Evolutionary conservation across 2,888 invertebrate species (phyloP).

Genomic region (Aelia acuminata): DNA sequence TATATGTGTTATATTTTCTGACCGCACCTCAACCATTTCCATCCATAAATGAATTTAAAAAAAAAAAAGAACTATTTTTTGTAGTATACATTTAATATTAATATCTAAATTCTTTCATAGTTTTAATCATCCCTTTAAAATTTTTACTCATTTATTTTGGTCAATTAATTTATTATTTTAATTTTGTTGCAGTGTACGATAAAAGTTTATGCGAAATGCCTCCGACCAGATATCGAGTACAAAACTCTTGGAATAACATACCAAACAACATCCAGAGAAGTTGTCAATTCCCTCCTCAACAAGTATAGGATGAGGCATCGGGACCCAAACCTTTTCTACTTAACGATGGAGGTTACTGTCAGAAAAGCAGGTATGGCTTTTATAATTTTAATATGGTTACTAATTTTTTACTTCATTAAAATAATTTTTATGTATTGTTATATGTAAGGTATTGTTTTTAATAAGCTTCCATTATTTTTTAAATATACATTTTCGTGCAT

Average conservation of each 20-base stretch:
- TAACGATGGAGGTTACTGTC: constrained; percentile 94
- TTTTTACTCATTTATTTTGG: not conserved
- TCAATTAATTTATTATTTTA: not conserved
- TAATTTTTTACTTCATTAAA: not conserved
- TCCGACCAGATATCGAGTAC: constrained; percentile 95
- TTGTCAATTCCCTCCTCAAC: constrained; percentile 85
- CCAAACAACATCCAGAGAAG: constrained; percentile 89
- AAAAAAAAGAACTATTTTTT: too few relatives aligned
- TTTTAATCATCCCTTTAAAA: too few relatives aligned
- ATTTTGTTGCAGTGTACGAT: constrained; percentile 84
- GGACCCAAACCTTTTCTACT: constrained; percentile 92
- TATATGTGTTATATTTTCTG: too few relatives aligned
- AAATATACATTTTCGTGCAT: too few relatives aligned
- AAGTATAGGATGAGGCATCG: constrained; percentile 93
- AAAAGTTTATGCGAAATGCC: constrained; percentile 90
- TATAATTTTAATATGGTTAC: too few relatives aligned
- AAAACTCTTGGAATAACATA: constrained; percentile 92
- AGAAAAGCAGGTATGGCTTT: constrained; percentile 75
- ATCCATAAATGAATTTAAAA: too few relatives aligned
- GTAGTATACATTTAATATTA: too few relatives aligned
- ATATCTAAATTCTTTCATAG: too few relatives aligned
- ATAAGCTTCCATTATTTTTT: too few relatives aligned
- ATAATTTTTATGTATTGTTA: not conserved
- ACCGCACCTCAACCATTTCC: too few relatives aligned
- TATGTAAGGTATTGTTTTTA: too few relatives aligned